Conservation (phyloP, 92 coral and sea anemone genomes). For the Umimayanthus kanabou region DNA sequence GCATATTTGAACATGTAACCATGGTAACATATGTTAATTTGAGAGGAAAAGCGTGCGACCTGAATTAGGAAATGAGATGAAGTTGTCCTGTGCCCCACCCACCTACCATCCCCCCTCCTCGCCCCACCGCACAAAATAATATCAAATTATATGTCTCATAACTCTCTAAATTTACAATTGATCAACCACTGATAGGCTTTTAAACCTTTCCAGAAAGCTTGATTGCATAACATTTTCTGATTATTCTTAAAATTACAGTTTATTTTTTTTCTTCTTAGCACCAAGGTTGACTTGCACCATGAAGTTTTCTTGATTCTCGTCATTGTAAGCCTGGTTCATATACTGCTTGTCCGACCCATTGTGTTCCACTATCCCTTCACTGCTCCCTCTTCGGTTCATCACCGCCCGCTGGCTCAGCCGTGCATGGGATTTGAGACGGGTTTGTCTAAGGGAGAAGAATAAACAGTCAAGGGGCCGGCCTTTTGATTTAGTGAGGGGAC, state of each 20-base stretch:
- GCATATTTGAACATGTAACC: too few relatives aligned
- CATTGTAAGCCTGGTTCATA: slow-evolving; percentile 21
- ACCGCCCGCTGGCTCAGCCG: slow-evolving; percentile 20
- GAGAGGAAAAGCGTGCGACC: too few relatives aligned
- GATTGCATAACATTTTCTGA: neutral
- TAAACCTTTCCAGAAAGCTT: neutral
- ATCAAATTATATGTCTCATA: neutral
- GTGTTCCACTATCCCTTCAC: neutral
- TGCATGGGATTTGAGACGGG: neutral
- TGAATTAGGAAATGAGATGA: too few relatives aligned
- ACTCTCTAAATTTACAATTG: neutral
- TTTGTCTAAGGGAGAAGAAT: neutral
- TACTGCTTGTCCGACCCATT: neutral
- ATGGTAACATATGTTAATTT: too few relatives aligned
- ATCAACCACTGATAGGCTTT: neutral
- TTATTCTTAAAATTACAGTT: neutral
- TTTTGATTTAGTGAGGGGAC: too few relatives aligned
- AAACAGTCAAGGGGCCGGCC: too few relatives aligned
- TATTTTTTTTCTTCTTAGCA: slow-evolving; percentile 2
- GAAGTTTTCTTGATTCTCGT: slow-evolving; percentile 28
- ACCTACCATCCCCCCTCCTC: too few relatives aligned
- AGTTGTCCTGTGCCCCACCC: too few relatives aligned
- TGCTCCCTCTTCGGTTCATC: slow-evolving; percentile 1
- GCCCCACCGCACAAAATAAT: too few relatives aligned
- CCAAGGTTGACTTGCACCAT: slow-evolving; percentile 34